Evolutionary conservation across 2,797 vertebrate genomes (phyloP).

Genomic region (Myripristis jacobus): DNA sequence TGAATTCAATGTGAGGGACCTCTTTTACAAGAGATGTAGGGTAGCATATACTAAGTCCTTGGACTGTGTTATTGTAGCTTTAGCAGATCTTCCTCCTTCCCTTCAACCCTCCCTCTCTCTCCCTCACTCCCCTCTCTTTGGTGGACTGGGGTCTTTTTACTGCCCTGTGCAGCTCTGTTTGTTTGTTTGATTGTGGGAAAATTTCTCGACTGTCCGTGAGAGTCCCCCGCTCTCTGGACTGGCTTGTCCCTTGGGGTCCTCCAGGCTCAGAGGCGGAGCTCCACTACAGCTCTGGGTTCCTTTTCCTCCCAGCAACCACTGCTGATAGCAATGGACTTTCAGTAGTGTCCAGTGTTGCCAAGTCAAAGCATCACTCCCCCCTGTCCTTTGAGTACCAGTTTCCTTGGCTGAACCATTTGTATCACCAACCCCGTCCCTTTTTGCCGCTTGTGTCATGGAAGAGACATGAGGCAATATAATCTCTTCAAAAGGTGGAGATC

Average conservation of each 20-base stretch:
- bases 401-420: constrained; percentile 13
- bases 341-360: constrained; percentile 12
- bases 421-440: constrained; percentile 10
- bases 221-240: constrained; percentile 78
- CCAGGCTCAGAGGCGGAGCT: constrained; percentile 53
- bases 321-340: constrained; percentile 28
- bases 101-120: not conserved
- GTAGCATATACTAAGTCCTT: constrained; percentile 50
- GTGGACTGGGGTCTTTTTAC: constrained; percentile 59
- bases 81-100: constrained; percentile 51
- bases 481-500: constrained; percentile 36
- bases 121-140: constrained; percentile 43
- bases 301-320: constrained; percentile 62
- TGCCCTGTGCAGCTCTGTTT: constrained; percentile 78
- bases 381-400: constrained; percentile 23
- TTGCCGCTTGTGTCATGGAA: constrained; percentile 6
- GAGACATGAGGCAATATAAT: constrained; percentile 13
- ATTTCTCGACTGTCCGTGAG: constrained; percentile 81
- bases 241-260: constrained; percentile 78
- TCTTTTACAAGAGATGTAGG: constrained; percentile 46
- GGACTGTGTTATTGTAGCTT: constrained; percentile 70
- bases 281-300: constrained; percentile 45
- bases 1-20: constrained; percentile 32
- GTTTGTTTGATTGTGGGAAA: constrained; percentile 87
- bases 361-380: constrained; percentile 24